Evolutionary conservation across 2,113 vertebrate genomes (phyloP), one percentile per base, ranked within the genome.

Genomic region (Ciconia boyciana): DNA sequence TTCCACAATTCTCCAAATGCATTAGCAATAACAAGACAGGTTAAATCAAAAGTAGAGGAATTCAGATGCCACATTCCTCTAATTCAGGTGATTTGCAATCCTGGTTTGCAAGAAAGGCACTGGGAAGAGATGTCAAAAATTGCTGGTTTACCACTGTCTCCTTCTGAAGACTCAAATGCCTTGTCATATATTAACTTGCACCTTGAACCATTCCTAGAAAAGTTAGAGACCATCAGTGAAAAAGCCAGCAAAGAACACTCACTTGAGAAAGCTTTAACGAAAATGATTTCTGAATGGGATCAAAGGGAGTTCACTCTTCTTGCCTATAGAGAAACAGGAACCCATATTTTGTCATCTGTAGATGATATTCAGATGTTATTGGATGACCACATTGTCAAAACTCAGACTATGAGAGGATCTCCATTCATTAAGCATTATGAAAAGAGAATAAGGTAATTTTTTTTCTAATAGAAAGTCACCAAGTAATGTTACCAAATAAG

Each of bases 361-460:
- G 99, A 99, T 34, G 99, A 99, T 52, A 98, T 99, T 72, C 99
- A 99, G 96, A 98, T 98, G 98, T 92, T 99, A 66, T 46, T 99
- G 96, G 99, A 99, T 60, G 99, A 99, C 86, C 99, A 99, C 77
- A 98, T 99, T 62, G 97, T 99, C 39, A 99, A 99, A 98, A 99
- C 99, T 8, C 99, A 99, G 93, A 98, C 99, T 22, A 98, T 99
- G 99, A 98, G 98, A 94, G 99, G 98, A 29, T 99, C 98, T 34
- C 98, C 98, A 4, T 99, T 99, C 89, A 98, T 99, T 81, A 98
- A 99, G 87, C 98, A 98, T 70, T 98, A 98, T 31, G 99, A 99
- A 89, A 97, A 85, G 21, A 98, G 98, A 94, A 98, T 99, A 94
- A 97, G 97, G 99, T 99, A 95, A 98, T 83, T 2, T 36, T 41